Percentiles rank a stretch among this genome's conserved stretches.
Conservation (phyloP, 53 echinoderm and acorn worm species). For the Henricia sp. region DNA sequence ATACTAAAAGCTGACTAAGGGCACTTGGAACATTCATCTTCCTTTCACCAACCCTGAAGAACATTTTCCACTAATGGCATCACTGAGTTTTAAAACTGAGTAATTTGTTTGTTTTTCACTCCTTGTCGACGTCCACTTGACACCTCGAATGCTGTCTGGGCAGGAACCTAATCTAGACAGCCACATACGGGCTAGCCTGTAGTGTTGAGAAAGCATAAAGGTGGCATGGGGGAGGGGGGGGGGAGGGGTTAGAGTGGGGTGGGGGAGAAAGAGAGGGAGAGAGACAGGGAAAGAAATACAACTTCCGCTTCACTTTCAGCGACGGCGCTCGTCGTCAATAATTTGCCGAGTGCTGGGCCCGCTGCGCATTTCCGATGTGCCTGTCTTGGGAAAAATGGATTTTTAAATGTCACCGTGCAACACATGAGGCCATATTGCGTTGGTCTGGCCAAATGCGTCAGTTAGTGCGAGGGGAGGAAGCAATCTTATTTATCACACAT, state of each 20-base stretch:
- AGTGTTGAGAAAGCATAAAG: too few species aligned
- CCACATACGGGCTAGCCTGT: too few species aligned
- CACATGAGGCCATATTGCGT: background rate
- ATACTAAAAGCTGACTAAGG: too few species aligned
- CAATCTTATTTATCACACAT: too few species aligned
- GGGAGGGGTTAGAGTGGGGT: background rate
- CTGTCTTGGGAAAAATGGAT: slow-evolving; percentile 28
- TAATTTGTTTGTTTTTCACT: too few species aligned
- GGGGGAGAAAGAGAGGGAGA: background rate
- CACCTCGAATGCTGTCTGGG: too few species aligned
- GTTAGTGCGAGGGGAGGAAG: background rate
- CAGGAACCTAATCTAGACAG: too few species aligned
- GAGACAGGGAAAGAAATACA: background rate
- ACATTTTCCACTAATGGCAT: too few species aligned
- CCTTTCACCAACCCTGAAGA: too few species aligned
- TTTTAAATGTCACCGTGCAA: slow-evolving; percentile 45
- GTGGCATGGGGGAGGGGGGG: background rate
- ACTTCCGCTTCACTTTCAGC: background rate
- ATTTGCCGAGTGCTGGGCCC: background rate
- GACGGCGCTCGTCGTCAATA: background rate
- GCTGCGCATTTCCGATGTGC: slow-evolving; percentile 37
- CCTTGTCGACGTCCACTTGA: too few species aligned
- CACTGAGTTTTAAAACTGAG: too few species aligned
- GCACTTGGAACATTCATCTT: too few species aligned
- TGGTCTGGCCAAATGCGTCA: background rate